Base-by-base conservation (phyloP, 1,140 invertebrate genomes). In the Bombus huntii region DNA sequence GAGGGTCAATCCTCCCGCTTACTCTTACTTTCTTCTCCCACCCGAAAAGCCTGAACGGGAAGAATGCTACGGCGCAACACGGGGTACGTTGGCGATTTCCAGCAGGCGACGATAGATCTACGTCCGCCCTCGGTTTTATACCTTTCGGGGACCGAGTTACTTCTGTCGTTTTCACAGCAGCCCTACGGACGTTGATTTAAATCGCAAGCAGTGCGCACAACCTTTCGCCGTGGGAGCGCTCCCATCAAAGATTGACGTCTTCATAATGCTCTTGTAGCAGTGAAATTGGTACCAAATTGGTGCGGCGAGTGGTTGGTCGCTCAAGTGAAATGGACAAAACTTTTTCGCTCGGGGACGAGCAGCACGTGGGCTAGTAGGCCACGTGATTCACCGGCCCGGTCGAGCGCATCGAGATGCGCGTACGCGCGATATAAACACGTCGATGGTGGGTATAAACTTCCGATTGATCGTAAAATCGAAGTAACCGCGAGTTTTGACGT, bases 51-150 rank as follows among this genome's bases (percentile, higher is more conserved):
- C 47, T 53, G 47, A 18, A 53, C 47, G 47, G 18, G n/a, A 37
- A 22, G 37, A 31, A 57, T 80, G 59, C 59, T 53, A 53, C 47
- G 18, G 47, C 47, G 47, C 47, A 53, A 53, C 47, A 53, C 47
- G 47, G 47, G 47, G 47, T 78, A 89, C 84, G 70, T 86, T 80
- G 80, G 86, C 90, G 88, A 91, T 92, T 89, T 91, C 76, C 83
- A 89, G 70, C 84, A 57, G 85, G 78, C 86, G 66, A 81, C 89
- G 83, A 92, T 92, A 88, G 86, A 91, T 91, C 88, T 84, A 90
- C 72, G 91, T 92, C 91, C 90, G 87, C 87, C 92, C 87, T 90
- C 83, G 81, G 87, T 62, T 70, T 82, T 31, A 62, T 81, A 59
- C 80, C 68, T 31, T 59, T 15, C 70, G 70, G 31, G 87, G 83